phyloP scores from a whole-genome alignment of 2,113 vertebrate species.

The Glaucidium brasilianum region DNA sequence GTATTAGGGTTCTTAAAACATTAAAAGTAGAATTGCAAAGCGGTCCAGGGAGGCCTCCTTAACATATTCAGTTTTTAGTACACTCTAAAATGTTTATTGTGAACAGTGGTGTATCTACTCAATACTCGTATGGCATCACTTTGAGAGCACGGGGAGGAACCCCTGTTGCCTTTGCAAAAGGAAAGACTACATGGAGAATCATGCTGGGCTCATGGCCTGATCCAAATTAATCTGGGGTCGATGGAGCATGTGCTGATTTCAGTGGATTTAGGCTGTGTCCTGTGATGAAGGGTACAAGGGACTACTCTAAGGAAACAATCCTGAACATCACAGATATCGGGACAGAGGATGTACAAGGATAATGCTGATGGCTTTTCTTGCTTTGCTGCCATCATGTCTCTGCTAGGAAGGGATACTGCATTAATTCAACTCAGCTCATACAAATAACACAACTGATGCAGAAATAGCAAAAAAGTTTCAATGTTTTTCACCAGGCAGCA shows the following conservation, averaged over 20 bases:
- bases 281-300: not conserved
- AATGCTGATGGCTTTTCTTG: not conserved
- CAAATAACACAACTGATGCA: not conserved
- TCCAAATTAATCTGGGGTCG: not conserved
- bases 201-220: not conserved
- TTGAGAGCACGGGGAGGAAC: not conserved
- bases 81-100: not conserved
- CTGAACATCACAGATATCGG: not conserved
- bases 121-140: not conserved
- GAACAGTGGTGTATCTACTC: not conserved
- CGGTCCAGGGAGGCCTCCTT: not conserved
- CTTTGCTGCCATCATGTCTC: not conserved
- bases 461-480: not conserved
- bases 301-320: not conserved
- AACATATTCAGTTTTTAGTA: not conserved
- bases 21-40: not conserved
- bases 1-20: not conserved
- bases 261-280: not conserved
- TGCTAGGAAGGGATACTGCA: not conserved
- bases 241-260: not conserved
- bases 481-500: not conserved
- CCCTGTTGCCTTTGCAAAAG: not conserved
- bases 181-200: not conserved
- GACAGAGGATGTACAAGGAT: not conserved
- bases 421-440: not conserved